These are phyloP conservation scores for Epinotia ramella DNA, from an alignment of 2,888 invertebrate genomes.

Conservation along the genomic window DNA sequence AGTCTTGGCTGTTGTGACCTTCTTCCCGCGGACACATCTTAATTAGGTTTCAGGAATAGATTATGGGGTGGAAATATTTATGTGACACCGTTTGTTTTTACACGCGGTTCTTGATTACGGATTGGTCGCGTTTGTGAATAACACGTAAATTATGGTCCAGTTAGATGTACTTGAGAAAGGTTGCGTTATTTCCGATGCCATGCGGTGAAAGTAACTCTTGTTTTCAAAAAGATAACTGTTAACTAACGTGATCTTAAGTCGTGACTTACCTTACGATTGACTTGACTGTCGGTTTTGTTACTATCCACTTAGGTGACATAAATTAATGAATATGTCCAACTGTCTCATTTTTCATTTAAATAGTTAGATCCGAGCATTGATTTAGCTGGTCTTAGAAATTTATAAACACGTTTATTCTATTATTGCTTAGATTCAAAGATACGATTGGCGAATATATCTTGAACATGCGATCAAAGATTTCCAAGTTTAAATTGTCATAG, in stretches of 20 bases:
- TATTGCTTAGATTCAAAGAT: no score
- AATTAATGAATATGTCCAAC: no score
- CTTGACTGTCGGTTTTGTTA: no score
- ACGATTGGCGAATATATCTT: no score
- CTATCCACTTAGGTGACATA: no score
- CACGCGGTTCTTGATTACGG: conserved; percentile 20
- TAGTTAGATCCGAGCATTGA: not conserved
- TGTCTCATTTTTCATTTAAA: not conserved
- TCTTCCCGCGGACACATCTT: conserved; percentile 39
- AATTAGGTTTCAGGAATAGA: conserved; percentile 48
- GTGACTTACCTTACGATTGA: no score
- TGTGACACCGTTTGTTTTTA: conserved; percentile 44
- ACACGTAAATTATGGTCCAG: conserved; percentile 2
- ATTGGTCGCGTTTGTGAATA: conserved; percentile 19
- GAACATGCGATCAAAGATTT: no score
- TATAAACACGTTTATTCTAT: not conserved
- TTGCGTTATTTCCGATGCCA: not conserved
- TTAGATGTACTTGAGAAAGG: conserved; percentile 18
- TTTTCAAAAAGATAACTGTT: not conserved
- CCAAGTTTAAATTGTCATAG: not conserved
- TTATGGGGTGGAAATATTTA: conserved; percentile 44
- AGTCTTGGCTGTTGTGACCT: not conserved
- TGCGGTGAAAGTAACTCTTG: conserved; percentile 15
- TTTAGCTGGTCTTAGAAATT: not conserved
- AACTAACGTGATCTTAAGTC: no score